Conservation (phyloP, 2,888 invertebrate species). For the Melinopterus prodromus region DNA sequence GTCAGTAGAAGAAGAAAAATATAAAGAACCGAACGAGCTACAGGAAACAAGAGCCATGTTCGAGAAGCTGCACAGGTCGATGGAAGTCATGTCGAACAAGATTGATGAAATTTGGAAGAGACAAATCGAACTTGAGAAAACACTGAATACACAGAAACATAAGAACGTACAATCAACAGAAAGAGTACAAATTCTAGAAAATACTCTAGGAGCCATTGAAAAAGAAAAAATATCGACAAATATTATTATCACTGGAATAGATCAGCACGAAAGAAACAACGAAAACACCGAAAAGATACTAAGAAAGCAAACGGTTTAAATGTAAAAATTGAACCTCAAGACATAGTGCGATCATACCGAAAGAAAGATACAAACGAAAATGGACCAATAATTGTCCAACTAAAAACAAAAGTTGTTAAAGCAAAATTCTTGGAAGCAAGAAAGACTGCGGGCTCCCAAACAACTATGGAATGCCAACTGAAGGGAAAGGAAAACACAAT, state of each 20-base stretch:
- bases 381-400: not conserved
- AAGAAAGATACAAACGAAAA: not conserved
- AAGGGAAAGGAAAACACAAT: slow-evolving; percentile 6
- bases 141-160: not conserved
- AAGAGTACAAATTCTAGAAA: not conserved
- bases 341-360: not conserved
- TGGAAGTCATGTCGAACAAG: not conserved
- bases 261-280: not conserved
- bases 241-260: not conserved
- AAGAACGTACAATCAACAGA: not conserved
- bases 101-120: not conserved
- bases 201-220: not conserved
- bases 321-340: not conserved
- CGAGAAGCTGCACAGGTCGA: not conserved
- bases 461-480: slow-evolving; percentile 9
- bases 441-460: not conserved
- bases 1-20: not conserved
- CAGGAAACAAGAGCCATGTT: not conserved
- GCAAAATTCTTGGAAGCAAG: not conserved
- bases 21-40: not conserved
- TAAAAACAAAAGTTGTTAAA: not conserved
- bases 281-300: not conserved
- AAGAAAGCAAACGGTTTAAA: not conserved
- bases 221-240: not conserved
- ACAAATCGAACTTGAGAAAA: not conserved